Conservation (phyloP, 53 echinoderm and acorn worm species). For the Patiria pectinifera region DNA sequence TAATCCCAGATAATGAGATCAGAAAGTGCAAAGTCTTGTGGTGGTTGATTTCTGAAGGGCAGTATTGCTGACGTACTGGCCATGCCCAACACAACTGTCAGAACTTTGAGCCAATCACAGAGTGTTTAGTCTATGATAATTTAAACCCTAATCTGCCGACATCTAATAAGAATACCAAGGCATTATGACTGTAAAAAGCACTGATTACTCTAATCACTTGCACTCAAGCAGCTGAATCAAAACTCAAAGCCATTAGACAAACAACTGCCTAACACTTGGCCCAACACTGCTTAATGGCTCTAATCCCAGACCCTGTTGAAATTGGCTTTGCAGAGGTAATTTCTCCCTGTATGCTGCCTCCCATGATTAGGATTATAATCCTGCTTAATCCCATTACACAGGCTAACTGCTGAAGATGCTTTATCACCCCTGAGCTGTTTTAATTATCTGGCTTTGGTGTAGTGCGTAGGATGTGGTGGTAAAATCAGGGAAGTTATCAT, state of each 20-base stretch:
- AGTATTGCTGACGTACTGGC: no score
- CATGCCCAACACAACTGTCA: no score
- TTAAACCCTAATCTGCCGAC: not conserved
- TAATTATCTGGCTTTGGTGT: constrained; percentile 14
- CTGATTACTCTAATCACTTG: constrained; percentile 34
- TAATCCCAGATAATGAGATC: not conserved
- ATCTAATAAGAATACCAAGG: not conserved
- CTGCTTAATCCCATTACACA: constrained; percentile 35
- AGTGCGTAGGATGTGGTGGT: no score
- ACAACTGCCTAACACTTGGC: constrained; percentile 14
- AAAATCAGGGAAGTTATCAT: no score
- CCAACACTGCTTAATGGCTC: constrained; percentile 32
- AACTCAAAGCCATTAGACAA: constrained; percentile 45
- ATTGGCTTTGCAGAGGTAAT: constrained; percentile 49
- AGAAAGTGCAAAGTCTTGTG: not conserved
- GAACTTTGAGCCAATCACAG: not conserved
- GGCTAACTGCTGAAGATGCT: constrained; percentile 5
- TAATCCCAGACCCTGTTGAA: constrained; percentile 36
- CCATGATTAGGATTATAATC: constrained; percentile 7
- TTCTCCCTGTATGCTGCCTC: constrained; percentile 15
- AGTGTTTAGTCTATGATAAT: not conserved
- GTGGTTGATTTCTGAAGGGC: no score
- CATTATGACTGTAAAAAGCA: not conserved
- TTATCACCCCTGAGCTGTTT: not conserved
- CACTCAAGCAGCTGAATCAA: constrained; percentile 40